Percentiles rank a stretch among this genome's conserved stretches.
phyloP scores from a whole-genome alignment of 2,888 invertebrate genomes.

The Agelastica alni region DNA sequence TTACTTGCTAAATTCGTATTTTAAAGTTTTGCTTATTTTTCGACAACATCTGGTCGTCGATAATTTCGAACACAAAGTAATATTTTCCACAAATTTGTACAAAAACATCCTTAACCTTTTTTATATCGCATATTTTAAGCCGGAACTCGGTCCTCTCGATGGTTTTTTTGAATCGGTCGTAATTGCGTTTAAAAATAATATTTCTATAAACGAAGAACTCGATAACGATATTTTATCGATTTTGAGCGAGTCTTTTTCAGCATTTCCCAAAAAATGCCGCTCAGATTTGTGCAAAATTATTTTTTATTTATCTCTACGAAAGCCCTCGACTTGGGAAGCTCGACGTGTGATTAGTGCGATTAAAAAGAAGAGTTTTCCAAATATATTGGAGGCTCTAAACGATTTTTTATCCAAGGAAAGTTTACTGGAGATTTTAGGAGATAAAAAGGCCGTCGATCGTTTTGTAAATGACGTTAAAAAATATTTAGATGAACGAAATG shows the following conservation, averaged over 20 bases:
- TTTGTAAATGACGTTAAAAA: slow-evolving; percentile 33
- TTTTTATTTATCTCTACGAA: slow-evolving; percentile 37
- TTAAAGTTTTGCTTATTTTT: slow-evolving; percentile 36
- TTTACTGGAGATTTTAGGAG: slow-evolving; percentile 30
- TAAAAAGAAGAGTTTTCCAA: slow-evolving; percentile 19
- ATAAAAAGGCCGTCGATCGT: slow-evolving; percentile 18
- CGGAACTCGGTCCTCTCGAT: background rate
- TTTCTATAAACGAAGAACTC: slow-evolving; percentile 29
- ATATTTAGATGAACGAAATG: slow-evolving; percentile 26
- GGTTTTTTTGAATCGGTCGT: slow-evolving; percentile 24
- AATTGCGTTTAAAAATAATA: slow-evolving; percentile 19
- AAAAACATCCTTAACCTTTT: slow-evolving; percentile 38
- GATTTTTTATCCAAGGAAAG: slow-evolving; percentile 33
- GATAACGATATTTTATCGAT: slow-evolving; percentile 34
- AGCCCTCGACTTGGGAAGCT: slow-evolving; percentile 33
- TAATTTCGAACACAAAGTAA: background rate
- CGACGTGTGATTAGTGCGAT: slow-evolving; percentile 33
- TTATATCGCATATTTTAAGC: slow-evolving; percentile 22
- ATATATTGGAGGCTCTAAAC: slow-evolving; percentile 29
- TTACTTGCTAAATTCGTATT: slow-evolving; percentile 38
- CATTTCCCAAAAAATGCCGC: slow-evolving; percentile 15
- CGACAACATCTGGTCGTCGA: slow-evolving; percentile 11
- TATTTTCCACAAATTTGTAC: slow-evolving; percentile 30
- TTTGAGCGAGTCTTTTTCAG: slow-evolving; percentile 34
- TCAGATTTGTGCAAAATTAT: slow-evolving; percentile 35